Evolutionary conservation across 2,888 invertebrate species (phyloP), one percentile per base, ranked within the genome.

Genomic region (Zaprionus obscuricornis): DNA sequence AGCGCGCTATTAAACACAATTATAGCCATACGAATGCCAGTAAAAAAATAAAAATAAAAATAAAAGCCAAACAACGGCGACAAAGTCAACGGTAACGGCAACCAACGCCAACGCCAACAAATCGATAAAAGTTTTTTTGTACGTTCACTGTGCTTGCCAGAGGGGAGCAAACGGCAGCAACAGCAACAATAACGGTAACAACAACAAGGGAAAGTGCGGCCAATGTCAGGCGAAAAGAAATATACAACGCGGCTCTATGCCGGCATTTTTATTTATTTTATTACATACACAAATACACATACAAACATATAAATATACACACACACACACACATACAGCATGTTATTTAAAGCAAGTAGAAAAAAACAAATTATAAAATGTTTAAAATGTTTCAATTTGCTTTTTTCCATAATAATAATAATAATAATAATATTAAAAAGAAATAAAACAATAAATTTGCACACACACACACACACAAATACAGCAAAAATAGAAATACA

Each of bases 1-100:
- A 78, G 83, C 78, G 77, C 81, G 74, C 78, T 79, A 83, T 83
- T 79, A 79, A 78, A 74, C 69, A 74, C 78, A 83, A 79, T 83
- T 76, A 83, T 79, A 52, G 50, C 62, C 64, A 62, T 54, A 59
- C 40, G 55, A 71, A 56, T 55, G 62, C 55, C 71, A 68, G 60
- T 47, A 55, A 58, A 51, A 43, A 22, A 43, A 11, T 10, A 13
- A 42, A 14, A 42, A 17, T n/a, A 29, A n/a, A 29, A 29, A 6
- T n/a, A 14, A 52, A 36, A 46, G 39, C 17, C 14, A 27, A 46
- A 24, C 43, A 18, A 17, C 45, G 43, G 13, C 55, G 24, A 43
- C 71, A 60, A 58, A 36, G 65, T 37, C 26, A 29, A 59, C 45
- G 66, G 55, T 59, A 78, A 71, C 75, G n/a, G n/a, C n/a, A n/a